Percentiles rank a stretch among this genome's conserved stretches.
Conservation (phyloP, 2,113 vertebrate genomes). For the Rynchops niger region DNA sequence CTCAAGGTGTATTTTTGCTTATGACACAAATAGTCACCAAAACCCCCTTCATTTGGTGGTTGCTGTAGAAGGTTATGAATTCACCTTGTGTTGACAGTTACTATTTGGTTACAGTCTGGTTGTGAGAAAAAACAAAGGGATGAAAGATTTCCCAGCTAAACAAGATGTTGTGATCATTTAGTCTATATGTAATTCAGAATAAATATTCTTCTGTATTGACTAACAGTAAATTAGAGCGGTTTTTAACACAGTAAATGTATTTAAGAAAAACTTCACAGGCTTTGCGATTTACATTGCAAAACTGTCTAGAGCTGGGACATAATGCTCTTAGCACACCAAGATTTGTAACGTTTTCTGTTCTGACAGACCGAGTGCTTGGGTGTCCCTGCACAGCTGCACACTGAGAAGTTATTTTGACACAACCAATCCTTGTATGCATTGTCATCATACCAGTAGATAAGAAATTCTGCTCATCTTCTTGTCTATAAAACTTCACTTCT, state of each 20-base stretch:
- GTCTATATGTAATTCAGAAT: background rate
- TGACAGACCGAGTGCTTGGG: background rate
- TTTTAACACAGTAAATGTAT: background rate
- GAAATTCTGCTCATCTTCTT: background rate
- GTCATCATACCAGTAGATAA: background rate
- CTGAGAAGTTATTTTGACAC: background rate
- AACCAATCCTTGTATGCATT: background rate
- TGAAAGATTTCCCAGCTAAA: background rate
- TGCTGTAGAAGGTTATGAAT: background rate
- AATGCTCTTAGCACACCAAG: background rate
- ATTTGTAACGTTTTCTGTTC: background rate
- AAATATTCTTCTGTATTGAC: background rate
- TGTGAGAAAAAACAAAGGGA: fast-evolving
- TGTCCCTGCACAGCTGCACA: fast-evolving
- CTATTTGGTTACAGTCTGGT: background rate
- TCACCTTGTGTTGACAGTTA: background rate
- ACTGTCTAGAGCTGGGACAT: background rate
- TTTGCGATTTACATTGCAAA: background rate
- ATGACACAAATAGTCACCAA: background rate
- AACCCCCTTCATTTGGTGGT: background rate
- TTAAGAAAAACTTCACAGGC: background rate
- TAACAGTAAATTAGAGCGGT: background rate
- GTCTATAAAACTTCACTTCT: background rate
- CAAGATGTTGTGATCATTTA: background rate
- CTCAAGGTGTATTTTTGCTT: fast-evolving